phyloP scores from a whole-genome alignment of 2,888 invertebrate species.

The Trissonchulus latispiculum region DNA sequence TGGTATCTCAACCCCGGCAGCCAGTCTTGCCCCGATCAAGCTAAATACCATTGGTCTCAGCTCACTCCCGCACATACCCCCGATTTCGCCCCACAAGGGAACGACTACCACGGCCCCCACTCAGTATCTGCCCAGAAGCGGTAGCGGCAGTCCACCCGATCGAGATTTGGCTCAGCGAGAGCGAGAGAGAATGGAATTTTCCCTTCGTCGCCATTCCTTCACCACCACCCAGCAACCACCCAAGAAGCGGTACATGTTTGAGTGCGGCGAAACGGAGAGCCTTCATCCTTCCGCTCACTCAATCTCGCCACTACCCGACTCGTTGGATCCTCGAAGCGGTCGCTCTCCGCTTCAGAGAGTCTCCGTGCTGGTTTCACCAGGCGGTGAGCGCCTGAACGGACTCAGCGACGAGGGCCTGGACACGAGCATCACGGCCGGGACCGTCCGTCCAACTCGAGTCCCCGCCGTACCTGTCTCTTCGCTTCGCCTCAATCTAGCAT shows the following conservation, averaged over 20 bases:
- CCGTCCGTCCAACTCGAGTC: background rate
- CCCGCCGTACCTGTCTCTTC: background rate
- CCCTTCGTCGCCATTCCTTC: conserved; percentile 24
- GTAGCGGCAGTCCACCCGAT: background rate
- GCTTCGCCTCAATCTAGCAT: background rate
- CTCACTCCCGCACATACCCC: background rate
- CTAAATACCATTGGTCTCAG: background rate
- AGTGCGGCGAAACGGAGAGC: background rate
- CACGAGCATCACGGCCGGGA: background rate
- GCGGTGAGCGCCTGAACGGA: background rate
- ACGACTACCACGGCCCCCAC: background rate
- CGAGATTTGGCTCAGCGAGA: background rate
- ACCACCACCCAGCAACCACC: background rate
- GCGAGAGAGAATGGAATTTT: background rate
- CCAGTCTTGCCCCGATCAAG: background rate
- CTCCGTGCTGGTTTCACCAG: background rate
- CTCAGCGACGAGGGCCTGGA: background rate
- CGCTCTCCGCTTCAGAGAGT: background rate
- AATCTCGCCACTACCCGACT: background rate
- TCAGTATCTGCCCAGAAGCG: background rate
- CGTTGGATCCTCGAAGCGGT: background rate
- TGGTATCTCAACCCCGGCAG: background rate
- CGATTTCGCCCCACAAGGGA: background rate
- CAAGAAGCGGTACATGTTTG: conserved; percentile 8
- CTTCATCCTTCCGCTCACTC: background rate